Percentiles rank a stretch among this genome's conserved stretches.
Conservation (phyloP, 1,140 invertebrate genomes). For the Piezodorus guildinii region DNA sequence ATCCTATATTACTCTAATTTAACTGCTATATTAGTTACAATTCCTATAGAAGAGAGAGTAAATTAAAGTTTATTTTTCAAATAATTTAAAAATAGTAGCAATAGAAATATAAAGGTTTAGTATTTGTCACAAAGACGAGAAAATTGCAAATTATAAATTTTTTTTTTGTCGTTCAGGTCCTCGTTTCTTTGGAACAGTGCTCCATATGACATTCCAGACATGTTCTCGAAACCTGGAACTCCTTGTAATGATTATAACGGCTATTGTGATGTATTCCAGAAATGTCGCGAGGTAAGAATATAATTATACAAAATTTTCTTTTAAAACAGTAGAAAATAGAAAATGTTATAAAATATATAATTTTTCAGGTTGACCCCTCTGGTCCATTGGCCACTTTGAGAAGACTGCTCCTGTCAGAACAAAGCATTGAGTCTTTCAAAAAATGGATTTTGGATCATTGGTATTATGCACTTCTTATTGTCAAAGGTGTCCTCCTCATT, state of each 20-base stretch:
- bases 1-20: too few species aligned
- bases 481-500: constrained; percentile 57
- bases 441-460: constrained; percentile 74
- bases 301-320: not conserved
- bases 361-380: constrained; percentile 69
- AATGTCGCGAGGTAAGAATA: constrained; percentile 74
- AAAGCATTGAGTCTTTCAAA: constrained; percentile 72
- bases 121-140: too few species aligned
- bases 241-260: constrained; percentile 98
- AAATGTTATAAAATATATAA: not conserved
- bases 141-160: too few species aligned
- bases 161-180: constrained; percentile 47
- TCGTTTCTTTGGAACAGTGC: constrained; percentile 81
- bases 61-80: too few species aligned
- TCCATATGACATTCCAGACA: constrained; percentile 81
- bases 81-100: too few species aligned
- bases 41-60: too few species aligned
- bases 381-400: constrained; percentile 84
- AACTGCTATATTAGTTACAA: too few species aligned
- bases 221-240: constrained; percentile 86
- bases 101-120: too few species aligned
- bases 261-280: constrained; percentile 98
- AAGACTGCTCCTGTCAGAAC: constrained; percentile 74
- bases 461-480: constrained; percentile 68
- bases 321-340: not conserved